Evolutionary conservation across 2,797 vertebrate species (phyloP), one percentile per base, ranked within the genome.

Genomic region (Potorous gilbertii): DNA sequence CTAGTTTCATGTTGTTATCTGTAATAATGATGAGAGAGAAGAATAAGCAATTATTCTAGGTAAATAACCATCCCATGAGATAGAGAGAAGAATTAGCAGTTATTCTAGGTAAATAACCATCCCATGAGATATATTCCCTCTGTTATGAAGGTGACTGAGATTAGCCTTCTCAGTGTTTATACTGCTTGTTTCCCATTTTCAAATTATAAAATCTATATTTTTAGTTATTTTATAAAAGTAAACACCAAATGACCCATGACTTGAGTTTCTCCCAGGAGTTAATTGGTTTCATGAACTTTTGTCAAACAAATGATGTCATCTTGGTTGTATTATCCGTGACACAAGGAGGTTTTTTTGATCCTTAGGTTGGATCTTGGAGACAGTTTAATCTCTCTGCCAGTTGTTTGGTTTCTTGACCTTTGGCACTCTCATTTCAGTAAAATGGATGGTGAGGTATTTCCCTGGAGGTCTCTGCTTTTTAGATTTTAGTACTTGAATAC

Each of bases 311-410:
- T 93, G 92, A 21, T 92, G 14, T 90, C 8, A 89, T 52, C 18
- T 95, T 57, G 27, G 29, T 96, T 91, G 27, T 40, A 16, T 87
- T 90, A 62, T 54, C 54, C 55, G 56, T 87, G 59, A 28, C 14
- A 28, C 81, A 55, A 16, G 46, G 62, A 95, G 95, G 46, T 12
- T 91, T 62, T 93, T 74, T 50, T 94, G 18, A 87, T 57, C 54
- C 34, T 96, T 90, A 90, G 4, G 55, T 55, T 93, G 54, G 90
- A 93, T 66, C 34, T 92, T 91, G 89, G 90, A 93, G 4, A 94
- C 92, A 56, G 55, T 87, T 92, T 93, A 54, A 5, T 93, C 13
- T 94, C 57, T 96, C 28, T 91, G 87, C 62, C n/a, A 62, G 59
- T 31, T 92, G 74, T 94, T 54, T 57, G 31, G 21, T 40, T 92